Evolutionary conservation across 2,113 vertebrate species (phyloP).

Genomic region (Apodemus speciosus): DNA sequence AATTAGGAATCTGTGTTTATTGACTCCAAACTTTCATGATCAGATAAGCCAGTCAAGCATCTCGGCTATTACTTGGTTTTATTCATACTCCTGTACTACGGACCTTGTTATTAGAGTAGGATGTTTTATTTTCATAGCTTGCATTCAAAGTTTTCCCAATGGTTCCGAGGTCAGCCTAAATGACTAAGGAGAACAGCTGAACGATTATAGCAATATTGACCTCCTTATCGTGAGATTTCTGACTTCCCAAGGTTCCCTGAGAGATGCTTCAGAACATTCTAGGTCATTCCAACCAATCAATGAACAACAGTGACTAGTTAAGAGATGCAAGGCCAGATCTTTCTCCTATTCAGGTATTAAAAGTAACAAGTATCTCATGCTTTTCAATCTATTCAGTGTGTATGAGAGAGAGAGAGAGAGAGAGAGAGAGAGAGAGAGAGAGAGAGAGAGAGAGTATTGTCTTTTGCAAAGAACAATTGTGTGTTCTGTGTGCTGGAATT

Average conservation of each 20-base stretch:
- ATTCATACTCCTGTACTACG: not conserved
- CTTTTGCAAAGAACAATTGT: too few species aligned
- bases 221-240: not conserved
- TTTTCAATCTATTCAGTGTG: not conserved
- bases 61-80: not conserved
- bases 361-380: not conserved
- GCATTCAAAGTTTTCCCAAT: not conserved
- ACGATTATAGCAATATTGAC: not conserved
- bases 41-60: constrained; percentile 2
- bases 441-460: not conserved
- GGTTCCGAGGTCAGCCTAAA: not conserved
- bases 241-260: not conserved
- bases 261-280: not conserved
- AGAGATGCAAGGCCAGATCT: not conserved
- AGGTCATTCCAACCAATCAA: constrained; percentile 22
- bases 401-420: too few species aligned
- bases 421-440: too few species aligned
- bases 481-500: not conserved
- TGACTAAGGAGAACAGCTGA: not conserved
- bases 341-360: constrained; percentile 52
- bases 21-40: constrained; percentile 28
- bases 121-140: not conserved
- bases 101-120: not conserved
- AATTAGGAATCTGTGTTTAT: constrained; percentile 37
- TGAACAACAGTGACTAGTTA: not conserved